A percentile compares a stretch with the other conserved stretches of the same genome.
Conservation (phyloP, 2,113 vertebrate species). For the Macaca fascicularis region T2T-MFA8v1.1 NC_088390.1:51921501-51922000, state of each 20-base stretch:
- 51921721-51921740: not conserved
- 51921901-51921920: not conserved
- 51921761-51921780: not conserved
- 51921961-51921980: not conserved
- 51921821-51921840: slow-evolving; percentile 7
- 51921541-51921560: not conserved
- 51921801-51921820: not conserved
- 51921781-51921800: not conserved
- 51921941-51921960: not conserved
- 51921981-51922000: not conserved
- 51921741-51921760: not conserved
- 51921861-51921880: not conserved
- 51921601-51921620: not conserved
- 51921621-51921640: not conserved
- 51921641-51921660: slow-evolving; percentile 8
- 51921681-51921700: not conserved
- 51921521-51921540: not conserved
- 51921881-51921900: not conserved
- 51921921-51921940: not conserved
- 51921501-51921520: not conserved
- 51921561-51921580: not conserved
- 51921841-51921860: not conserved
- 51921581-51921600: not conserved
- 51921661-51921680: not conserved
- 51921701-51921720: not conserved